Percentiles rank a stretch among this genome's conserved stretches.
phyloP scores from a whole-genome alignment of 2,797 vertebrate genomes.

The Graptemys geographica region DNA sequence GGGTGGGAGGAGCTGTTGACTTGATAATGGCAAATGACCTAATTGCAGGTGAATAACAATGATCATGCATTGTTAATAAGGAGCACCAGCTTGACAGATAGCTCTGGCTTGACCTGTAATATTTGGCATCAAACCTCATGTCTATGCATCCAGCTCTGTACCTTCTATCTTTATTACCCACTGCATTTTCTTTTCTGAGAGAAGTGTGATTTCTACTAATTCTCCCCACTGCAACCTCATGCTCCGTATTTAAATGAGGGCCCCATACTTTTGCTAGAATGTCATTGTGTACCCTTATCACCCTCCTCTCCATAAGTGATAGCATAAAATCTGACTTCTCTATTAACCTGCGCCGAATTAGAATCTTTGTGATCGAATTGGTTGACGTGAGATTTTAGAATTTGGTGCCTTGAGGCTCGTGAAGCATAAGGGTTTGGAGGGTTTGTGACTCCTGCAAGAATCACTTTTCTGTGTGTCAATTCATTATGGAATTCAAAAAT shows the following conservation, averaged over 20 bases:
- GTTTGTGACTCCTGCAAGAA: conserved; percentile 15
- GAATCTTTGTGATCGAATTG: conserved; percentile 58
- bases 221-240: conserved; percentile 65
- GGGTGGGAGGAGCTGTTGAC: conserved; percentile 53
- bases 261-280: conserved; percentile 69
- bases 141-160: conserved; percentile 59
- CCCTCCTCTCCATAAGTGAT: conserved; percentile 59
- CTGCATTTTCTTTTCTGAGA: conserved; percentile 63
- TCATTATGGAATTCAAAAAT: conserved; percentile 53
- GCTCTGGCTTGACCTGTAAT: conserved; percentile 49
- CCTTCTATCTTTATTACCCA: conserved; percentile 68
- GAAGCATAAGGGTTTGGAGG: conserved; percentile 39
- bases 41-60: conserved; percentile 65
- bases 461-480: neutral
- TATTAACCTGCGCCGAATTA: conserved; percentile 70
- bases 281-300: conserved; percentile 67
- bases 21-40: conserved; percentile 52
- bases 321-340: conserved; percentile 68
- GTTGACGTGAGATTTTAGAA: neutral
- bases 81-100: conserved; percentile 58
- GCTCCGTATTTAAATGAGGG: conserved; percentile 71
- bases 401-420: conserved; percentile 22
- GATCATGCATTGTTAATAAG: conserved; percentile 32
- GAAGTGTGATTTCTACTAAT: conserved; percentile 68
- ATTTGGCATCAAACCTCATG: conserved; percentile 66